Base-by-base conservation (phyloP, 30 jellyfish, hydroid and myxozoan genomes). In the Aurelia sp. region DNA sequence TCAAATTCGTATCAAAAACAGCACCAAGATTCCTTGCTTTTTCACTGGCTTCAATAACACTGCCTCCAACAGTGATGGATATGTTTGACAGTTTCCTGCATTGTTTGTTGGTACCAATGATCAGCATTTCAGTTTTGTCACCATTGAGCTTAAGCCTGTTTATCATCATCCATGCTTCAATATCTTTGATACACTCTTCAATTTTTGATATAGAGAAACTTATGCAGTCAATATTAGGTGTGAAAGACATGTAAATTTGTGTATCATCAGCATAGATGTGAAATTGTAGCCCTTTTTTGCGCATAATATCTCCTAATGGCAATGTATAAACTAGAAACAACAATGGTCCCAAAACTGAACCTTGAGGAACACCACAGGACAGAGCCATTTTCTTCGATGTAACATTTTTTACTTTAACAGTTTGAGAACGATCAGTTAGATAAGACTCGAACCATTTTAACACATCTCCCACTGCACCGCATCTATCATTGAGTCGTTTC, bases 371-470 rank as follows among this genome's bases (percentile, higher is more conserved):
- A 17, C 91, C 85, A 66, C 85, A 65, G 41, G 86, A 41, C 0
- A 81, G 74, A 20, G 84, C 9, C 22, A 81, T 44, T 67, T 65
- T 65, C 61, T 65, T 81, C 24, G 73, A 64, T 65, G 74, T 66
- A 44, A 6, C 59, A 38, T 50, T 19, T 65, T 68, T 67, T 27
- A 81, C 35, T 55, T 24, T 27, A 59, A 81, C 73, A 18, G 13
- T 81, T 22, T 64, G 91, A 63, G 74, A 81, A 65, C 92, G 79
- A 70, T 51, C 79, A 3, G 87, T 50, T 12, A 86, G 84, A 41
- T 74, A 86, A 17, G 85, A 86, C 52, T 86, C 85, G 74, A 86
- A 75, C 95, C 84, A 86, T 74, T 86, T 63, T 57, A 64, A 35
- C 22, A 79, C 89, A 62, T 74, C 77, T 41, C 84, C 78, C 69